Conservation (phyloP, 1,140 invertebrate species). For the Procambarus virginalis region DNA sequence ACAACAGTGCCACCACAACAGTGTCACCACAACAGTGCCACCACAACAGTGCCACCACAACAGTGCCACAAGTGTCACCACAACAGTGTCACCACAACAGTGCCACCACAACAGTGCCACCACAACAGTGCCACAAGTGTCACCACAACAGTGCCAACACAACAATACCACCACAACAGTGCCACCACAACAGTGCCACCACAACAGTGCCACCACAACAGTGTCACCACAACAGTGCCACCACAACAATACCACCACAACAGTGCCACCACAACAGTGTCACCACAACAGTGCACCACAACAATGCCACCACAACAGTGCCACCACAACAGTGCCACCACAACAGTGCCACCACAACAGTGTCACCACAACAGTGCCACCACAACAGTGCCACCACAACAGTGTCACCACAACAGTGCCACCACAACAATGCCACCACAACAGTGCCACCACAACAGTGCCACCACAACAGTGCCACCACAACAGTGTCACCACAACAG, state of each 20-base stretch:
- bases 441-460: no score
- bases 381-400: no score
- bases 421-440: no score
- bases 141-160: background rate
- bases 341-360: background rate
- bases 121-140: background rate
- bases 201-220: background rate
- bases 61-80: background rate
- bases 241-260: background rate
- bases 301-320: background rate
- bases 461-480: background rate
- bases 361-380: background rate
- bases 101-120: background rate
- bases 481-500: background rate
- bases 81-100: background rate
- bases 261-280: background rate
- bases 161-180: background rate
- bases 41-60: background rate
- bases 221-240: background rate
- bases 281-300: background rate
- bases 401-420: no score
- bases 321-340: constrained; percentile 5
- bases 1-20: background rate
- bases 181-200: background rate
- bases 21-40: background rate